These are phyloP conservation scores for Drosophila prosaltans DNA, from an alignment of 1,140 invertebrate species.

Conservation along the genomic window DNA sequence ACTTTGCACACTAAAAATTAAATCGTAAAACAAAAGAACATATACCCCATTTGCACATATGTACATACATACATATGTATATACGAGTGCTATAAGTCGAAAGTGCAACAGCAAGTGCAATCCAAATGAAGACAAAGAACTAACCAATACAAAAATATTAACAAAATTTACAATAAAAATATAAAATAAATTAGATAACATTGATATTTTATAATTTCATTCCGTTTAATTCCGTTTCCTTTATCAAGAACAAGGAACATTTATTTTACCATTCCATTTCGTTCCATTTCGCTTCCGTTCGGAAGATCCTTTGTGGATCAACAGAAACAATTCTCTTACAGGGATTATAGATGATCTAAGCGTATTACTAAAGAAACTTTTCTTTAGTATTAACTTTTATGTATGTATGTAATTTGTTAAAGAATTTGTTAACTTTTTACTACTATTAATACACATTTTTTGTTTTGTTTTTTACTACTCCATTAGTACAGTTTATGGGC, in stretches of 20 bases:
- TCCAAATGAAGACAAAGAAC: neutral
- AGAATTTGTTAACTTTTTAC: neutral
- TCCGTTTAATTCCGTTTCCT: too few species aligned
- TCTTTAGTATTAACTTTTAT: too few species aligned
- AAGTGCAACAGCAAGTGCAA: neutral
- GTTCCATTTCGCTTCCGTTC: too few species aligned
- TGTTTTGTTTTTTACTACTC: too few species aligned
- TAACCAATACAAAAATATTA: neutral
- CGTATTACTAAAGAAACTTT: too few species aligned
- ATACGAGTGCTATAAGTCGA: neutral
- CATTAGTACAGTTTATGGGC: neutral
- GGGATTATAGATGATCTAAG: too few species aligned
- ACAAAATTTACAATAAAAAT: neutral
- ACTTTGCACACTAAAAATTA: conserved; percentile 40
- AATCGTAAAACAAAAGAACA: conserved; percentile 22
- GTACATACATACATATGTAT: neutral
- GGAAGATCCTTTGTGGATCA: too few species aligned
- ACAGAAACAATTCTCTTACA: too few species aligned
- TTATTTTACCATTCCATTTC: too few species aligned
- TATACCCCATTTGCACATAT: conserved; percentile 18
- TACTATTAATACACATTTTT: too few species aligned
- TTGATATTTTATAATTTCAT: neutral
- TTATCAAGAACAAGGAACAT: too few species aligned
- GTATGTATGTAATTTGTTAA: too few species aligned
- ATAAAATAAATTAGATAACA: neutral